Percentiles rank a stretch among this genome's conserved stretches.
Evolutionary conservation across 2,888 invertebrate genomes (phyloP).

Genomic region (Lissocephala sabroskyi): DNA sequence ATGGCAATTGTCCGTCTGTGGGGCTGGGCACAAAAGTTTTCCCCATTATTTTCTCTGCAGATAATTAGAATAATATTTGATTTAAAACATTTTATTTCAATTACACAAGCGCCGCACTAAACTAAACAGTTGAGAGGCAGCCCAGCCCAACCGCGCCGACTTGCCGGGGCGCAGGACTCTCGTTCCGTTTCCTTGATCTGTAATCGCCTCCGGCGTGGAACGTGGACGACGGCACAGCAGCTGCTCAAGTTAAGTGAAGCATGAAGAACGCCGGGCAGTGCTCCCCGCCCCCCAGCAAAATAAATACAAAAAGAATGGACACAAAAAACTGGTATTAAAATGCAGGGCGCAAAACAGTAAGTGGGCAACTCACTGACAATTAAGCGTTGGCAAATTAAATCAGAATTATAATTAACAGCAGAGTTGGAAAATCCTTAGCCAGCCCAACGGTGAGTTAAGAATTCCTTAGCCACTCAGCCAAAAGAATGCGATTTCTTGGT

Average conservation of each 20-base stretch:
- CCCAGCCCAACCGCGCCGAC: no score
- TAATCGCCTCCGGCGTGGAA: no score
- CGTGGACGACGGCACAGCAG: constrained; percentile 26
- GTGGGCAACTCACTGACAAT: no score
- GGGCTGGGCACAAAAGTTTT: constrained; percentile 21
- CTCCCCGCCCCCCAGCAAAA: constrained; percentile 21
- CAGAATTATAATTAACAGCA: constrained; percentile 42
- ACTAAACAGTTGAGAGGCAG: constrained; percentile 29
- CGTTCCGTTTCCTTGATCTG: no score
- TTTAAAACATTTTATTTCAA: constrained; percentile 65
- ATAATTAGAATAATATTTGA: constrained; percentile 65
- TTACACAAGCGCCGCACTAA: constrained; percentile 36
- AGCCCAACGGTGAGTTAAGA: no score
- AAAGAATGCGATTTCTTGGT: no score
- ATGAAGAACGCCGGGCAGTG: constrained; percentile 21
- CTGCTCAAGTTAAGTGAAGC: constrained; percentile 29
- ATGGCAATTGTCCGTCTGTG: not conserved
- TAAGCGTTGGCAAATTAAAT: not conserved
- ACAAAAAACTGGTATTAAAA: constrained; percentile 4
- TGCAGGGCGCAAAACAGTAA: no score
- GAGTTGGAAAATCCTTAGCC: no score
- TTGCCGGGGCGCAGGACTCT: no score
- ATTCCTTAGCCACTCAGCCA: no score
- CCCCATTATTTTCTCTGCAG: constrained; percentile 50
- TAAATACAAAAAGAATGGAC: constrained; percentile 12